These are phyloP conservation scores for Tachyglossus aculeatus DNA, from an alignment of 2,797 vertebrate genomes.

Conservation along the genomic window DNA sequence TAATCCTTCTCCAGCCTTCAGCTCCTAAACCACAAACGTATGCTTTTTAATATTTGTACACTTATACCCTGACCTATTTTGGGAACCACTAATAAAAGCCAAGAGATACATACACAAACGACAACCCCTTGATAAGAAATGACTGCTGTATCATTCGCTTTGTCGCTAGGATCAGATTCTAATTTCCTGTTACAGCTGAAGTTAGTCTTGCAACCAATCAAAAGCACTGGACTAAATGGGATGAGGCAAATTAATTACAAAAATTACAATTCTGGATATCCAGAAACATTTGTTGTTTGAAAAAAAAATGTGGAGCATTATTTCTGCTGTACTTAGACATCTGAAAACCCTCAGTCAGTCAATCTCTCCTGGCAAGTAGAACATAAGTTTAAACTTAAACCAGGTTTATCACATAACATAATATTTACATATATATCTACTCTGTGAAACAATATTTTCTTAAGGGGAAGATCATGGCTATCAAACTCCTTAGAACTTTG, in stretches of 20 bases:
- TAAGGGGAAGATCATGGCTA: too few relatives aligned
- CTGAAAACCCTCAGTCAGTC: too few relatives aligned
- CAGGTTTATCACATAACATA: neutral
- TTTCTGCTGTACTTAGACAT: too few relatives aligned
- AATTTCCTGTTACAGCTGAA: conserved; percentile 8
- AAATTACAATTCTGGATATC: too few relatives aligned
- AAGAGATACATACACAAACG: neutral
- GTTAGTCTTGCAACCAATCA: conserved; percentile 5
- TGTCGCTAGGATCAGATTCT: neutral
- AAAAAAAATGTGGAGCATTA: too few relatives aligned
- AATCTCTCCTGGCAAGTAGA: neutral
- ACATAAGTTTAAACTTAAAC: neutral
- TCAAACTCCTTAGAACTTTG: too few relatives aligned
- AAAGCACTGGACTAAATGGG: neutral
- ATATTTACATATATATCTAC: neutral
- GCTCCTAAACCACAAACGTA: conserved; percentile 61
- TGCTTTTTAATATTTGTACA: conserved; percentile 41
- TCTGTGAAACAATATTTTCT: neutral
- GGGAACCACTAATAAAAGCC: conserved; percentile 35
- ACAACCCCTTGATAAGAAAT: neutral
- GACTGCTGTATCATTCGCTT: neutral
- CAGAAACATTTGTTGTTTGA: too few relatives aligned
- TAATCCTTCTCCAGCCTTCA: conserved; percentile 65
- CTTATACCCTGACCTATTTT: conserved; percentile 31
- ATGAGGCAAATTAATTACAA: neutral